Evolutionary conservation across 2,888 invertebrate genomes (phyloP).

Genomic region (Lepidonotus clava): DNA sequence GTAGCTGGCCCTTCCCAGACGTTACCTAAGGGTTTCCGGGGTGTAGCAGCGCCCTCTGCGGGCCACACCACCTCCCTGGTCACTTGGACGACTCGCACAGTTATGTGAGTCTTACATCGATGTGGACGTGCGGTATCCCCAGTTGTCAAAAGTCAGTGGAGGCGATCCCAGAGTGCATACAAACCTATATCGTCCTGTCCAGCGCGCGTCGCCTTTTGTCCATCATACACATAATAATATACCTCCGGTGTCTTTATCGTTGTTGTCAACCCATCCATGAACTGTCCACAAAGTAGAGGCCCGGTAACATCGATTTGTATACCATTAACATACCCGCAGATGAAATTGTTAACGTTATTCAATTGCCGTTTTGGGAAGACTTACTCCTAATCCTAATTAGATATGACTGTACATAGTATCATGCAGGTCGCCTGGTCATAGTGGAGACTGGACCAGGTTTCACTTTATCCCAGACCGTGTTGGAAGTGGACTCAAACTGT

Average conservation of each 20-base stretch:
- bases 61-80: too few species aligned
- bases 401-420: not conserved
- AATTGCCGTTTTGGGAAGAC: not conserved
- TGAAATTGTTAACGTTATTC: not conserved
- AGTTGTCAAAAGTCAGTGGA: not conserved
- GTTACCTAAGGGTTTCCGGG: too few species aligned
- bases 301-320: not conserved
- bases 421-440: not conserved
- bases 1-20: too few species aligned
- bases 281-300: too few species aligned
- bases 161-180: not conserved
- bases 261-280: too few species aligned
- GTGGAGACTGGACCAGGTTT: not conserved
- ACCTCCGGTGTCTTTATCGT: not conserved
- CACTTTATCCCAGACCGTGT: not conserved
- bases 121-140: not conserved
- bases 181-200: not conserved
- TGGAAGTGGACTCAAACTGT: not conserved
- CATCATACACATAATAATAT: constrained; percentile 2
- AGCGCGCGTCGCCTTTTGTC: not conserved
- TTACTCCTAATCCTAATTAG: not conserved
- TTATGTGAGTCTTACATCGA: not conserved
- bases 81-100: not conserved
- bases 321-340: not conserved
- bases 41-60: too few species aligned